Conservation (phyloP, 2,113 vertebrate genomes). For the Phocoena sinus region DNA sequence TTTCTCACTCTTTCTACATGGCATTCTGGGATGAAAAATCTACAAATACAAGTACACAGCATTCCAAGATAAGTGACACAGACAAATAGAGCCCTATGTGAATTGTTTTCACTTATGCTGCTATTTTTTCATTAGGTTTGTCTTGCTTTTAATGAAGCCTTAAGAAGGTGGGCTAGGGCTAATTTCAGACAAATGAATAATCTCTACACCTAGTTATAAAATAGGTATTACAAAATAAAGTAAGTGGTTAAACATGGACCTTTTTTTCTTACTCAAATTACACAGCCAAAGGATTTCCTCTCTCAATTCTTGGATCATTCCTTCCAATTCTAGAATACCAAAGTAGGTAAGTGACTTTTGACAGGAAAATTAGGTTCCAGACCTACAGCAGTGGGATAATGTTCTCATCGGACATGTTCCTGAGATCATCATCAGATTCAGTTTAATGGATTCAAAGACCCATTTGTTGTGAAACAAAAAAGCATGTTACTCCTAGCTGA, state of each 20-base stretch:
- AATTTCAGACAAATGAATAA: not conserved
- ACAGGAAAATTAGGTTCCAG: not conserved
- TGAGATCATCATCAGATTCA: constrained; percentile 32
- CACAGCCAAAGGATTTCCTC: not conserved
- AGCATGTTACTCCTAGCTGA: not conserved
- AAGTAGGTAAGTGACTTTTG: not conserved
- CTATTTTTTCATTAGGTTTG: not conserved
- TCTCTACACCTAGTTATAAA: not conserved
- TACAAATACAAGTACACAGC: not conserved
- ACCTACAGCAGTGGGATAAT: not conserved
- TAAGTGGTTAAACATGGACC: not conserved
- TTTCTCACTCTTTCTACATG: not conserved
- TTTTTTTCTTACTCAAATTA: not conserved
- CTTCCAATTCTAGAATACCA: not conserved
- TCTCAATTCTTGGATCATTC: not conserved
- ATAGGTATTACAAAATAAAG: not conserved
- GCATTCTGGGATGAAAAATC: not conserved
- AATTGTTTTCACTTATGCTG: not conserved
- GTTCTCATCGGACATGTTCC: not conserved
- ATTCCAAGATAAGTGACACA: not conserved
- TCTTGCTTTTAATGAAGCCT: not conserved
- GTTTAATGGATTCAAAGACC: constrained; percentile 35
- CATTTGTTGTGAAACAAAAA: constrained; percentile 60
- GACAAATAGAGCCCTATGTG: not conserved
- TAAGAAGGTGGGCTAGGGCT: not conserved